Evolutionary conservation across 2,888 invertebrate species (phyloP).

Genomic region (Coremacera marginata): DNA sequence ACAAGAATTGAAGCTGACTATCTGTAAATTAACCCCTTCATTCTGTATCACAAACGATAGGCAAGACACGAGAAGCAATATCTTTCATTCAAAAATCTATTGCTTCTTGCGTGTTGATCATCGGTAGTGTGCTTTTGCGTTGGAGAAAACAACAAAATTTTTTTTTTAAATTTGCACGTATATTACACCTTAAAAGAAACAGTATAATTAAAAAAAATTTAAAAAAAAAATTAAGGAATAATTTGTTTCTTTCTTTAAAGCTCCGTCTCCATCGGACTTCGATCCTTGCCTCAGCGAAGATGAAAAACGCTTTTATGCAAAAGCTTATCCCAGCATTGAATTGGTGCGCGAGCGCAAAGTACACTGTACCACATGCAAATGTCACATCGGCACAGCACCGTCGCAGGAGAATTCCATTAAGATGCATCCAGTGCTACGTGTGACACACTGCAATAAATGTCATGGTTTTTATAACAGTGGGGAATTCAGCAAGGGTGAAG

Average conservation of each 20-base stretch:
- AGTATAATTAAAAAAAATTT: too few species aligned
- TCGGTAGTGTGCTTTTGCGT: too few species aligned
- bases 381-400: constrained; percentile 80
- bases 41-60: too few species aligned
- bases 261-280: constrained; percentile 67
- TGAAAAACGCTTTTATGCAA: constrained; percentile 71
- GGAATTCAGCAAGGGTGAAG: constrained; percentile 85
- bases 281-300: constrained; percentile 72
- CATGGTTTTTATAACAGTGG: constrained; percentile 85
- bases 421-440: constrained; percentile 80
- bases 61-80: too few species aligned
- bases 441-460: constrained; percentile 79
- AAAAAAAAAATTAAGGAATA: neutral
- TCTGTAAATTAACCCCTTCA: too few species aligned
- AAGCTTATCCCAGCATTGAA: constrained; percentile 74
- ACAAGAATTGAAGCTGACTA: too few species aligned
- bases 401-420: constrained; percentile 75
- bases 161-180: too few species aligned
- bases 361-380: constrained; percentile 82
- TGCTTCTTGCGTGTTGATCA: too few species aligned
- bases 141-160: too few species aligned
- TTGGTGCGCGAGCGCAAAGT: constrained; percentile 73
- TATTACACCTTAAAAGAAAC: too few species aligned
- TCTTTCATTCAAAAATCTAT: too few species aligned
- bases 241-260: neutral